Base-by-base conservation (phyloP, 2,797 vertebrate genomes). In the Taeniopygia guttata region DNA sequence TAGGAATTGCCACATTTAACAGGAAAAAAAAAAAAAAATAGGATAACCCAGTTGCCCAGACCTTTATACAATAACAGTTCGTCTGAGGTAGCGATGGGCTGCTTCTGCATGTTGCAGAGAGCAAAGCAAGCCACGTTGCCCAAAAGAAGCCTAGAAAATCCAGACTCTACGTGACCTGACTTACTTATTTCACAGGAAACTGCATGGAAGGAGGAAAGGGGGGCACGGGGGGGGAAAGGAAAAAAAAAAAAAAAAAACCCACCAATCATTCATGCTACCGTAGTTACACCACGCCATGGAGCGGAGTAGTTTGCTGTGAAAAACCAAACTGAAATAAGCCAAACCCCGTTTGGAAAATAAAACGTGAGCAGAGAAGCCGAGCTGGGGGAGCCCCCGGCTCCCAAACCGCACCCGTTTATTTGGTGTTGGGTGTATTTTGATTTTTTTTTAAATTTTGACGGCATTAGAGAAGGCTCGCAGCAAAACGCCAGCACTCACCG, bases 131-230 rank as follows among this genome's bases (percentile, higher is more conserved):
- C 97, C 97, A 97, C 97, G 95, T 96, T 97, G 97, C 86, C 97
- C 98, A 97, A 97, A 97, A 97, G 97, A 97, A 97, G 89, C 96
- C 95, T 88, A 97, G 97, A 97, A 98, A 97, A 98, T 96, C 97
- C 98, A 98, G 98, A 98, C 98, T 98, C 97, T 98, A 98, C 98
- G 98, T 98, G 98, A 98, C 97, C 97, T 97, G 98, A 98, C 98
- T 98, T 95, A 97, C 94, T 98, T 98, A 98, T 98, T 97, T 95
- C 95, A 97, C 96, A 98, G 97, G 97, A 98, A 98, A 98, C 98
- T 97, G 97, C 97, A 97, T 96, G 96, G 95, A 95, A 96, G 94
- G 94, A 97, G 97, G 97, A 95, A 82, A 42, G 76, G 46, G 81
- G 51, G 64, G 13, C 13, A 14, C 3, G 16, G 48, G 36, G 66